phyloP scores from a whole-genome alignment of 2,113 vertebrate species.

The Syngnathus floridae region DNA sequence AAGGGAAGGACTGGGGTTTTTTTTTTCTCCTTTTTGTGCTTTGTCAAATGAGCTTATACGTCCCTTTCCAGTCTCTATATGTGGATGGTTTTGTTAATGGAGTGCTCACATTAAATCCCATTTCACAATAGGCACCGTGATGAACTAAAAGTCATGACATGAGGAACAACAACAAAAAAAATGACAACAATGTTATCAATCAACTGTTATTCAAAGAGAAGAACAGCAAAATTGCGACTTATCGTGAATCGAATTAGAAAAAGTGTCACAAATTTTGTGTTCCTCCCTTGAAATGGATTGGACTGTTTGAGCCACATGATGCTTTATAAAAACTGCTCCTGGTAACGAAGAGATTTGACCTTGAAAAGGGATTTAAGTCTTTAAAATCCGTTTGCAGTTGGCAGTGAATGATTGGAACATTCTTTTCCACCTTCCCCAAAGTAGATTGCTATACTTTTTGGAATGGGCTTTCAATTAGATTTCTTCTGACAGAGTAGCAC shows the following conservation, averaged over 20 bases:
- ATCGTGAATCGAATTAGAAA: conserved; percentile 25
- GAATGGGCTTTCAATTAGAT: conserved; percentile 20
- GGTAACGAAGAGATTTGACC: conserved; percentile 50
- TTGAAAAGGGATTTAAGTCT: conserved; percentile 48
- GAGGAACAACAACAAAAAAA: conserved; percentile 25
- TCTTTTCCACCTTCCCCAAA: conserved; percentile 17
- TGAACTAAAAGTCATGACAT: conserved; percentile 51
- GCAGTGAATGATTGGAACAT: conserved; percentile 60
- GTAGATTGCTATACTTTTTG: conserved; percentile 25
- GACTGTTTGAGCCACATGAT: conserved; percentile 23
- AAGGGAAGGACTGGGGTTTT: conserved; percentile 14
- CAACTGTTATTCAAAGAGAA: conserved; percentile 13
- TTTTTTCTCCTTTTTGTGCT: conserved; percentile 28
- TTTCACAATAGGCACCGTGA: conserved; percentile 56
- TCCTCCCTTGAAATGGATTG: conserved; percentile 29
- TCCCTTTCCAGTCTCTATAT: conserved; percentile 42
- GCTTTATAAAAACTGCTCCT: conserved; percentile 41
- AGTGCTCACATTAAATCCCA: conserved; percentile 49
- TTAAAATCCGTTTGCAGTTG: conserved; percentile 38
- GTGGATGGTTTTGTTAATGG: conserved; percentile 35
- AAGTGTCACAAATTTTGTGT: conserved; percentile 34
- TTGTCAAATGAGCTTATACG: conserved; percentile 37
- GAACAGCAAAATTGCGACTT: neutral
- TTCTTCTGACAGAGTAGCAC: conserved; percentile 19
- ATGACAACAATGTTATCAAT: conserved; percentile 20